Percentiles rank a stretch among this genome's conserved stretches.
Conservation (phyloP, 2,888 invertebrate genomes). For the Odontomyia ornata region DNA sequence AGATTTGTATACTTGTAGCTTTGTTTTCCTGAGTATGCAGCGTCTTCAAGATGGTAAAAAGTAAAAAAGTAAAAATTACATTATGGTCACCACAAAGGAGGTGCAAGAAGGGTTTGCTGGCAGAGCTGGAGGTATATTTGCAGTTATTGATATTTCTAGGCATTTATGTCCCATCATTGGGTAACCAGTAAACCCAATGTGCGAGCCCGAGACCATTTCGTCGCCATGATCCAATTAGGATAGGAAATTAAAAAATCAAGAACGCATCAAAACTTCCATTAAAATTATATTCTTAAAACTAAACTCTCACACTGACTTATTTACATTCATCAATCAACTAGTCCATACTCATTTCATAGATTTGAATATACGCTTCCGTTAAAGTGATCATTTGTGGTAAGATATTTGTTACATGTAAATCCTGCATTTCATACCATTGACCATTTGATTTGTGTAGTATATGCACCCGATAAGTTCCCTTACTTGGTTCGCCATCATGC, state of each 20-base stretch:
- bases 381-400: slow-evolving; percentile 99
- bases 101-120: too few relatives aligned
- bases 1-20: too few relatives aligned
- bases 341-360: slow-evolving; percentile 68
- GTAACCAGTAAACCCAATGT: too few relatives aligned
- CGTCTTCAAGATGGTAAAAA: too few relatives aligned
- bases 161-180: too few relatives aligned
- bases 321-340: not conserved
- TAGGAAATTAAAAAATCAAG: not conserved
- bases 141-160: too few relatives aligned
- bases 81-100: too few relatives aligned
- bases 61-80: too few relatives aligned
- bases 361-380: slow-evolving; percentile 98
- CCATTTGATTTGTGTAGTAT: slow-evolving; percentile 88
- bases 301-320: not conserved
- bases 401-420: slow-evolving; percentile 97
- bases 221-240: not conserved
- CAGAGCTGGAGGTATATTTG: too few relatives aligned
- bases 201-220: too few relatives aligned
- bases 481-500: slow-evolving; percentile 95
- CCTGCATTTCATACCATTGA: slow-evolving; percentile 93
- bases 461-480: slow-evolving; percentile 94
- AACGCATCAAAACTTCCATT: not conserved
- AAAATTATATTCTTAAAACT: not conserved
- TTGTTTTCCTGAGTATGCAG: too few relatives aligned